Percentiles rank a stretch among this genome's conserved stretches.
Conservation (phyloP, 2,113 vertebrate species). For the Monarcha castaneiventris region DNA sequence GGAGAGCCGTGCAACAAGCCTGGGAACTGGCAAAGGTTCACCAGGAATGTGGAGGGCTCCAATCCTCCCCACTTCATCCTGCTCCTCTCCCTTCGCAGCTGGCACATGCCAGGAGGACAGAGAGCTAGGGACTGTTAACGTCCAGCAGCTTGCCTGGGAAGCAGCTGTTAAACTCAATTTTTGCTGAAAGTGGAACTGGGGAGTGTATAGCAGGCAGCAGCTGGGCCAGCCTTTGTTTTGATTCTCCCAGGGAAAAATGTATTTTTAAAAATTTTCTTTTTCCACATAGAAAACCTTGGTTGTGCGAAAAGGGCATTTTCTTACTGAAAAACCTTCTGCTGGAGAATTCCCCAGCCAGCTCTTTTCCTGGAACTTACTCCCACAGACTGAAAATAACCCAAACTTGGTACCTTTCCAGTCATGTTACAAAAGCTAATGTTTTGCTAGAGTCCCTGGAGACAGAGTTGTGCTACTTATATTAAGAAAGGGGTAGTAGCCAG, state of each 20-base stretch:
- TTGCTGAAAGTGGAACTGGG: background rate
- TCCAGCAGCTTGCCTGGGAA: background rate
- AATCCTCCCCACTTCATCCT: background rate
- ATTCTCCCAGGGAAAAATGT: background rate
- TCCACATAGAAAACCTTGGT: background rate
- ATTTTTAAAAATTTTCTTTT: background rate
- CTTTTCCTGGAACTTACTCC: constrained; percentile 40
- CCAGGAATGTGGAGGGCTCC: background rate
- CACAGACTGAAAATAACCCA: constrained; percentile 46
- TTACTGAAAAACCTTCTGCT: constrained; percentile 29
- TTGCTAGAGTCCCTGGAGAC: background rate
- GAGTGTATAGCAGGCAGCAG: background rate
- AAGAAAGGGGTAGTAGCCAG: background rate
- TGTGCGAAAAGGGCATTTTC: constrained; percentile 32
- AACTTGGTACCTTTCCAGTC: constrained; percentile 42
- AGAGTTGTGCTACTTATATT: background rate
- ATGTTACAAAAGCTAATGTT: constrained; percentile 16
- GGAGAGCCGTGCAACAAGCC: background rate
- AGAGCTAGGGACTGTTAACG: background rate
- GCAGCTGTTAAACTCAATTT: background rate
- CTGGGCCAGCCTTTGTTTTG: background rate
- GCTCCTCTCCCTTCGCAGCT: background rate
- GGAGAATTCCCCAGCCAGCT: constrained; percentile 40
- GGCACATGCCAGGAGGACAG: background rate
- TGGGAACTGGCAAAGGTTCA: background rate